Evolutionary conservation across 35 echinoderm and acorn worm species (phyloP).

Genomic region (Apostichopus parvimensis): DNA sequence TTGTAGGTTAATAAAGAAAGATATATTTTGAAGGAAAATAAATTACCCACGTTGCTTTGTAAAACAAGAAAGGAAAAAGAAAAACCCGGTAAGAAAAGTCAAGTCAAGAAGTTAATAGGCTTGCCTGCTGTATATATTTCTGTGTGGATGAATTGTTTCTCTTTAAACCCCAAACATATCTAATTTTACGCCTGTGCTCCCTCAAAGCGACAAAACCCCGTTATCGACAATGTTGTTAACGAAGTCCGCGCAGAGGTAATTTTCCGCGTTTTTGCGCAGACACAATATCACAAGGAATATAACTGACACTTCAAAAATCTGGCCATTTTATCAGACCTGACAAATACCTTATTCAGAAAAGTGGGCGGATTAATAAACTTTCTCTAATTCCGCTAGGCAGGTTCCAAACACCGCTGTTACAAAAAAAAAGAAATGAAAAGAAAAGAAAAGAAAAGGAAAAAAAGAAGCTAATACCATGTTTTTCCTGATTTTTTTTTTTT

Average conservation of each 20-base stretch:
- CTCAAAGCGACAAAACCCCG: conserved; percentile 40
- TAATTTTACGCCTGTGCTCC: conserved; percentile 52
- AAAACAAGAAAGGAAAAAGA: not conserved
- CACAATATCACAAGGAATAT: conserved; percentile 58
- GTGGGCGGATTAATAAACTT: conserved; percentile 42
- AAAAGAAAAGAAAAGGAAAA: too few species aligned
- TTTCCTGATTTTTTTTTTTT: not conserved
- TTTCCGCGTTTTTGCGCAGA: conserved; percentile 59
- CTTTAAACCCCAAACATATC: conserved; percentile 11
- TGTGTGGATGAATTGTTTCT: conserved; percentile 21
- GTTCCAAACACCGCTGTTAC: too few species aligned
- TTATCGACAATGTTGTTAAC: conserved; percentile 37
- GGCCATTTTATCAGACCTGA: conserved; percentile 2
- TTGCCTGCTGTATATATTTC: conserved; percentile 52
- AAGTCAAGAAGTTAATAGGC: conserved; percentile 51
- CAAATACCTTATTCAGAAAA: conserved; percentile 28
- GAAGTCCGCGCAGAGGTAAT: conserved; percentile 49
- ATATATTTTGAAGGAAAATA: conserved; percentile 44
- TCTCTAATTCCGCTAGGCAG: not conserved
- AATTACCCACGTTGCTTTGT: conserved; percentile 41
- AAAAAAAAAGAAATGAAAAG: too few species aligned
- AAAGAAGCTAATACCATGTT: too few species aligned
- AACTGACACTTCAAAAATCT: conserved; percentile 43
- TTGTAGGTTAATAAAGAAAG: conserved; percentile 12
- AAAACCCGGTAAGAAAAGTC: not conserved